Evolutionary conservation across 2,888 invertebrate genomes (phyloP).

Genomic region (Ditylenchus weischeri): DNA sequence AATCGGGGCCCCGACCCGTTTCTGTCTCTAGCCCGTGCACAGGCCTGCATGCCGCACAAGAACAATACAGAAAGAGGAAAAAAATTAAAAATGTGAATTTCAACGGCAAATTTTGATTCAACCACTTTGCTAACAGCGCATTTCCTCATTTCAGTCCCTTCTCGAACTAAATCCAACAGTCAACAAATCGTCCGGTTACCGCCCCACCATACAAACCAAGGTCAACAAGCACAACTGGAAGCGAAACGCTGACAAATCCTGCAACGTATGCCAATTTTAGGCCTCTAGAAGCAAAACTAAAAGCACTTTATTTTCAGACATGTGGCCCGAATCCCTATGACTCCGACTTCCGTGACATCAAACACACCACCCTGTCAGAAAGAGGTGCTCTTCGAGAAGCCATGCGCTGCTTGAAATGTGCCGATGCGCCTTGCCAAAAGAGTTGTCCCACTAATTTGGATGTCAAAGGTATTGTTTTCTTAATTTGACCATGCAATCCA

Average conservation of each 20-base stretch:
- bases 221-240: slow-evolving; percentile 89
- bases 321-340: slow-evolving; percentile 67
- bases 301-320: slow-evolving; percentile 31
- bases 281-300: not conserved
- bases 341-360: slow-evolving; percentile 92
- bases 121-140: too few relatives aligned
- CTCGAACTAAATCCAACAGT: slow-evolving; percentile 80
- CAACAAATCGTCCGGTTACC: slow-evolving; percentile 62
- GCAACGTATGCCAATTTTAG: slow-evolving; percentile 68
- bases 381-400: slow-evolving; percentile 76
- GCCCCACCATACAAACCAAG: slow-evolving; percentile 83
- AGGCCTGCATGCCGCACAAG: too few relatives aligned
- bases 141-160: slow-evolving; percentile 71
- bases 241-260: slow-evolving; percentile 79
- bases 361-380: slow-evolving; percentile 93
- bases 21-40: too few relatives aligned
- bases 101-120: too few relatives aligned
- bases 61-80: too few relatives aligned
- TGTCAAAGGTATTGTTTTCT: slow-evolving; percentile 67
- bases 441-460: slow-evolving; percentile 97
- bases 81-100: too few relatives aligned
- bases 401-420: slow-evolving; percentile 53
- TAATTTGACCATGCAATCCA: too few relatives aligned
- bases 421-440: slow-evolving; percentile 75
- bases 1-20: too few relatives aligned